phyloP scores from a whole-genome alignment of 2,888 invertebrate genomes.

The Thyatira batis region DNA sequence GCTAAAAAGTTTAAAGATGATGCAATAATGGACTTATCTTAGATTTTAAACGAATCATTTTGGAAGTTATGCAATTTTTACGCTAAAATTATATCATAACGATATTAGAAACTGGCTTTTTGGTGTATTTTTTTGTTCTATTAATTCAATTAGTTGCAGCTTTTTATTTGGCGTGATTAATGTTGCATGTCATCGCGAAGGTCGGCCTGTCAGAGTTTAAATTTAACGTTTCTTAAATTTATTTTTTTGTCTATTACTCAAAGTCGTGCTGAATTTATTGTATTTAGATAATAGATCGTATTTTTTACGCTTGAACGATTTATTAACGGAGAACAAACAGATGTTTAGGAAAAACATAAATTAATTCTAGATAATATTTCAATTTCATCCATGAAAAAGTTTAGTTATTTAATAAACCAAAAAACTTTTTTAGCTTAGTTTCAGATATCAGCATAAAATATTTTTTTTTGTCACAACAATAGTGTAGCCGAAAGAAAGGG shows the following conservation, averaged over 20 bases:
- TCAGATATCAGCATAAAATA: too few species aligned
- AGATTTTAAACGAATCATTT: not conserved
- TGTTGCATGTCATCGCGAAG: conserved; percentile 18
- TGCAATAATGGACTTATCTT: not conserved
- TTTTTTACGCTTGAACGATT: conserved; percentile 10
- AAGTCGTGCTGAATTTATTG: conserved; percentile 16
- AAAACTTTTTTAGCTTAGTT: too few species aligned
- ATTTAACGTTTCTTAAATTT: conserved; percentile 3
- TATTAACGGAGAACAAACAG: not conserved
- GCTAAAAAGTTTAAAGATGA: not conserved
- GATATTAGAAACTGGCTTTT: not conserved
- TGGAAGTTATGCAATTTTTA: not conserved
- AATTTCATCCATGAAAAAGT: not conserved
- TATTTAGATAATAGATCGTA: conserved; percentile 3
- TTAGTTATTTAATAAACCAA: too few species aligned
- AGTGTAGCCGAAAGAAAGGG: too few species aligned
- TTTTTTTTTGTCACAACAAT: too few species aligned
- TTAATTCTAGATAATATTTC: not conserved
- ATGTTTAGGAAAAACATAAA: not conserved
- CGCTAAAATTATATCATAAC: not conserved
- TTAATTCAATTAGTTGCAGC: conserved; percentile 22
- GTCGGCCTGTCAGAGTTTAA: conserved; percentile 14
- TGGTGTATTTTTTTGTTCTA: conserved; percentile 7
- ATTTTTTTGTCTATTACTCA: conserved; percentile 18
- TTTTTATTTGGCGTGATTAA: conserved; percentile 21